phyloP scores from a whole-genome alignment of 2,797 vertebrate species.

The Dallia pectoralis region DNA sequence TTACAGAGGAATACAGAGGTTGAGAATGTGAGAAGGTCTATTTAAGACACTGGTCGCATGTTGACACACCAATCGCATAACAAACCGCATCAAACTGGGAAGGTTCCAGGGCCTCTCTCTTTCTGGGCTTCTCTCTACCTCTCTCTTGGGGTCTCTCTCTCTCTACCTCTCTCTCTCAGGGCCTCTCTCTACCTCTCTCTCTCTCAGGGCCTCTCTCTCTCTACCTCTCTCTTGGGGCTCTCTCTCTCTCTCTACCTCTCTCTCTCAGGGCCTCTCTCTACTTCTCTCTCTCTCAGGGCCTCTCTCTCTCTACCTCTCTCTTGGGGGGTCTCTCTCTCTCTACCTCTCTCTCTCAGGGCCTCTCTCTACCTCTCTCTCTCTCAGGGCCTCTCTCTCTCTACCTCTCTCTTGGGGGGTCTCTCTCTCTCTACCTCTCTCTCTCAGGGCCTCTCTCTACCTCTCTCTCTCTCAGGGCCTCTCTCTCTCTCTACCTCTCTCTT shows the following conservation, averaged over 20 bases:
- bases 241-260: not conserved
- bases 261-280: not conserved
- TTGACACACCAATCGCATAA: not conserved
- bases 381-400: not conserved
- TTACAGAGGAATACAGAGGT: not conserved
- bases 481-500: too few species aligned
- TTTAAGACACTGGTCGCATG: not conserved
- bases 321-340: not conserved
- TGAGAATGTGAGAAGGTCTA: not conserved
- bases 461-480: not conserved
- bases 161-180: not conserved
- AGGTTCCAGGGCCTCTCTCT: not conserved
- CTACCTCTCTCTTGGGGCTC: not conserved
- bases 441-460: not conserved
- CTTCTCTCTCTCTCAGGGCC: not conserved
- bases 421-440: not conserved
- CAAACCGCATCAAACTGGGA: not conserved
- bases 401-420: not conserved
- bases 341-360: not conserved
- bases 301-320: not conserved
- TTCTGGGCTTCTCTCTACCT: not conserved
- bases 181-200: not conserved
- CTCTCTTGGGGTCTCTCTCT: not conserved
- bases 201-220: not conserved
- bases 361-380: not conserved